Base-by-base conservation (phyloP, 2,888 invertebrate species). In the Pandemis cinnamomeana region DNA sequence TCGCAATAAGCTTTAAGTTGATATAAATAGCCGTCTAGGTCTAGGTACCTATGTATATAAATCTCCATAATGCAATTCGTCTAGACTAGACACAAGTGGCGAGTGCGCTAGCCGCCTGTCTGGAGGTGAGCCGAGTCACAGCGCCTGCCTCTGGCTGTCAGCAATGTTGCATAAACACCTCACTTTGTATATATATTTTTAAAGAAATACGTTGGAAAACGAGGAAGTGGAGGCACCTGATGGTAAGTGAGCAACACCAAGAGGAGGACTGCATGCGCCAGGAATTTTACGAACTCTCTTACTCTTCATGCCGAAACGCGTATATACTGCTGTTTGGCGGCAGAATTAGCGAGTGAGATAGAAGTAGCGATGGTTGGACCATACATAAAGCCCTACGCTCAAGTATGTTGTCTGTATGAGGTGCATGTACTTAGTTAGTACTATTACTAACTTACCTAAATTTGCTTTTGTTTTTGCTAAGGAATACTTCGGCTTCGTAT, bases 51-150 rank as follows among this genome's bases (percentile, higher is more conserved):
- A 27, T 58, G 51, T 82, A 80, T 79, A 81, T 81, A 80, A 85
- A 91, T 92, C 92, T 88, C 87, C 91, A 92, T 93, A 93, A 92
- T 93, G 90, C 92, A 92, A 92, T 92, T 91, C 92, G 92, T 92
- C 92, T 92, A 93, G 92, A 91, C 92, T 86, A 87, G 89, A 87
- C 88, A 83, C 63, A 86, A 88, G 89, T 89, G 87, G 84, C 86
- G 83, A 83, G 84, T 80, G 80, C 80, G 82, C 86, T 86, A 85
- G 82, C 78, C 85, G 84, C 82, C 80, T 81, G 91, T 90, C 91
- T 92, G 83, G 87, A 92, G 92, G 92, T 92, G 91, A 92, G 85
- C 75, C 81, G 80, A 87, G 86, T 84, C 84, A 82, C 78, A 80
- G 63, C 72, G 60, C 67, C 71, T 63, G 67, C 61, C 67, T 64